Conservation (phyloP, 2,797 vertebrate genomes). For the Stomatorhinus walkeri region DNA sequence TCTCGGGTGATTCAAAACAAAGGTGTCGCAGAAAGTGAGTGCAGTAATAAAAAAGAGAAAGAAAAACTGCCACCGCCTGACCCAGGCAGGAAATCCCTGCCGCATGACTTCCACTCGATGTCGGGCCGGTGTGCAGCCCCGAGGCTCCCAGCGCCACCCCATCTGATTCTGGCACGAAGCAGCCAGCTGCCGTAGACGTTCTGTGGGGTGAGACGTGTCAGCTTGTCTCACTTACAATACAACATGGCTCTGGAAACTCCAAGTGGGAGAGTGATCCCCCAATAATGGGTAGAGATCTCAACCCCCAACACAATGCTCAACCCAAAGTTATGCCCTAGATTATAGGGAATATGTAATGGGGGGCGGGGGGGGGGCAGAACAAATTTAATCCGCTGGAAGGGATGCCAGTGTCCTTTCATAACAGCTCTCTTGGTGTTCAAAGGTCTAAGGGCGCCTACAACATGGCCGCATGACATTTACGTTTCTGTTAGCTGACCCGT, state of each 20-base stretch:
- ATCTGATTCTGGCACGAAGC: conserved; percentile 36
- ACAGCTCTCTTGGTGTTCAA: not conserved
- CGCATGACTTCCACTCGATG: conserved; percentile 51
- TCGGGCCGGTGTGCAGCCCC: conserved; percentile 53
- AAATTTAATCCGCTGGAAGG: conserved; percentile 19
- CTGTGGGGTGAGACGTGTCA: conserved; percentile 61
- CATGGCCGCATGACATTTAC: not conserved
- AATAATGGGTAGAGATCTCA: not conserved
- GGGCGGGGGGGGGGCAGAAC: not conserved
- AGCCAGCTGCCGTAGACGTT: conserved; percentile 42
- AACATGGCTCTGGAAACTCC: conserved; percentile 68
- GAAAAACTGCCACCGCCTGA: not conserved
- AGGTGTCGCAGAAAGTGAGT: conserved; percentile 35
- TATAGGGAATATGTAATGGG: not conserved
- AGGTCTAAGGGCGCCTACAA: not conserved
- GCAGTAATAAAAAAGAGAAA: conserved; percentile 42
- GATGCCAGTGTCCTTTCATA: conserved; percentile 24
- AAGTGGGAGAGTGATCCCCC: conserved; percentile 47
- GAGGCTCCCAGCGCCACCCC: conserved; percentile 62
- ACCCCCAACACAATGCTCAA: not conserved
- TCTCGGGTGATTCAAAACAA: conserved; percentile 41
- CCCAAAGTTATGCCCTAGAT: not conserved
- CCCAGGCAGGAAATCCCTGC: conserved; percentile 32
- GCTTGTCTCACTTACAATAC: conserved; percentile 66
- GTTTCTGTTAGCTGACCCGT: not conserved